Evolutionary conservation across 2,113 vertebrate genomes (phyloP).

Genomic region (Ctenodactylus gundi): DNA sequence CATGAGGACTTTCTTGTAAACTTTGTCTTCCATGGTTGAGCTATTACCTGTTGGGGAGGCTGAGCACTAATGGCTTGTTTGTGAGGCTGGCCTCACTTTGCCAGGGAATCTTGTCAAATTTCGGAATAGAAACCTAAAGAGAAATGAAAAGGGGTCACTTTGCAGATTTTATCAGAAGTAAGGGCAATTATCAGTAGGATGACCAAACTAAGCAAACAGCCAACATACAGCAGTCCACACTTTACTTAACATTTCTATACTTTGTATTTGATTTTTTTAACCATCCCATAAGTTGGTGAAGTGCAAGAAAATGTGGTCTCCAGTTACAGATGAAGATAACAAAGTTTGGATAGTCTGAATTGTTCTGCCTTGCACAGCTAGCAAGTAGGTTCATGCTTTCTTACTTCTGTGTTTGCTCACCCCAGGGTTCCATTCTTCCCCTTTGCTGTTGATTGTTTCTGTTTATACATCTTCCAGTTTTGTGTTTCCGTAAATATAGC

Average conservation of each 20-base stretch:
- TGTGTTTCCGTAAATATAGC: not conserved
- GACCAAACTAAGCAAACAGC: not conserved
- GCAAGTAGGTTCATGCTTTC: not conserved
- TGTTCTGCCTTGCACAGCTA: not conserved
- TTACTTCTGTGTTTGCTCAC: not conserved
- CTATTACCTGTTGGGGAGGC: slow-evolving; percentile 66
- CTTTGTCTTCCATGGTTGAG: not conserved
- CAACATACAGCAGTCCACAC: not conserved
- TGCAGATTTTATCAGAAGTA: not conserved
- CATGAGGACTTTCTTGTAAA: not conserved
- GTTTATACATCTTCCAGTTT: not conserved
- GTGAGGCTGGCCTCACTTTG: slow-evolving; percentile 48
- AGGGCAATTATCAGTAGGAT: rapidly evolving
- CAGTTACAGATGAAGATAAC: not conserved
- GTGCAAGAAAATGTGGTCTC: not conserved
- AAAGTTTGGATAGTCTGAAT: not conserved
- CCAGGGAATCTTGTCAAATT: slow-evolving; percentile 73
- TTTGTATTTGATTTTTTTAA: not conserved
- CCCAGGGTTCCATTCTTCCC: too few species aligned
- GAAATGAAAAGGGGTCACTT: slow-evolving; percentile 13
- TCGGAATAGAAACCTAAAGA: slow-evolving; percentile 63
- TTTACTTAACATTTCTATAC: not conserved
- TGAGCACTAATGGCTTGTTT: slow-evolving; percentile 72
- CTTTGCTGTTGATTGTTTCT: not conserved
- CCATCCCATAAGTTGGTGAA: not conserved